Evolutionary conservation across 2,888 invertebrate species (phyloP), one percentile per base, ranked within the genome.

Genomic region (Archips xylosteana): DNA sequence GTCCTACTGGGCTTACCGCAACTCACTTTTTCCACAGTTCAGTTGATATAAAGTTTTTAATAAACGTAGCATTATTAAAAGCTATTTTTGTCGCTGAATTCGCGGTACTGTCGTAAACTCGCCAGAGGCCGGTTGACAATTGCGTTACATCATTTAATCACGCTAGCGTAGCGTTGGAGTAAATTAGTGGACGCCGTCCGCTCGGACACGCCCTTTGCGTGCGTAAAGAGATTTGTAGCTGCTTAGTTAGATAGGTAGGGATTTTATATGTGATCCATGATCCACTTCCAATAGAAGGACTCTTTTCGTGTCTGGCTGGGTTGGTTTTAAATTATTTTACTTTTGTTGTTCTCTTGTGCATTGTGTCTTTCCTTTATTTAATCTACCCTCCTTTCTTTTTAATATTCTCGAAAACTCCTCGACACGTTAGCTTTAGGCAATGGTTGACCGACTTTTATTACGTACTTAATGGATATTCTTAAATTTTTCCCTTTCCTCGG

Each of bases 201-300:
- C 39, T 23, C 71, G 39, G 81, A 77, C 85, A 84, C 88, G 82
- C 88, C 88, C 85, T 80, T 88, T 81, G 86, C 87, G 89, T 86
- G 88, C 79, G 77, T 76, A 81, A 83, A 78, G 79, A 78, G 82
- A 81, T 84, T 86, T 81, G 78, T 78, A 71, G 78, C 71, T 70
- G 71, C 47, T 60, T 67, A 39, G 54, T 54, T 39, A 32, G 36
- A 36, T 65, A 47, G 59, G 59, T 45, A 5, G 47, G 51, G 51
- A 57, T 45, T 60, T 71, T 60, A 36, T 47, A 59, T 57, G 57
- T 32, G 70, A 66, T 42, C 42, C 36, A 23, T n/a, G 70, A 66
- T 23, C 42, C 36, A 42, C 45, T 62, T 62, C 45, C 45, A 62
- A 62, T 45, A 9, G 15, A 49, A 51, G 49, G n/a, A 42, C 45